Conservation (phyloP, 2,888 invertebrate species). For the Venustoraphidia nigricollis region DNA sequence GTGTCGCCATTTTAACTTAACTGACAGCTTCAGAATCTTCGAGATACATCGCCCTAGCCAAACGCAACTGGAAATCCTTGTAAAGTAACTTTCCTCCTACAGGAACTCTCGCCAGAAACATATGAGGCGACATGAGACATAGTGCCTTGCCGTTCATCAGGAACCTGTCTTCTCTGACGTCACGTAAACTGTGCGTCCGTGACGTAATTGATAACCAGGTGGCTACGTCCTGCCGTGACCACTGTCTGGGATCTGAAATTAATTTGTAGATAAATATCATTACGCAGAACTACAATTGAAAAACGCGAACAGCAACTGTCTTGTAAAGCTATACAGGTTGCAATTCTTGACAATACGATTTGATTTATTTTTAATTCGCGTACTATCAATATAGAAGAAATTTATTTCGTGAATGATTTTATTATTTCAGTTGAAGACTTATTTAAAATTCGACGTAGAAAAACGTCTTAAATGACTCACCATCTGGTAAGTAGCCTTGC, state of each 20-base stretch:
- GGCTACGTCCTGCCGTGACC: slow-evolving; percentile 54
- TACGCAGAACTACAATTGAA: no score
- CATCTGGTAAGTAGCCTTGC: no score
- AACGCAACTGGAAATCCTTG: slow-evolving; percentile 51
- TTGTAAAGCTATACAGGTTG: no score
- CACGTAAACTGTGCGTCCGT: slow-evolving; percentile 37
- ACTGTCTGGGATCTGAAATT: slow-evolving; percentile 50
- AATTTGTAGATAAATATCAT: slow-evolving; percentile 9
- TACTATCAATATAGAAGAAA: no score
- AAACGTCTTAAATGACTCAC: no score
- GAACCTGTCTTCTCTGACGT: slow-evolving; percentile 43
- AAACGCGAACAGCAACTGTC: no score
- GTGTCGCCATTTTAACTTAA: no score
- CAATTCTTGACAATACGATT: no score
- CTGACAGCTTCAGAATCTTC: slow-evolving; percentile 18
- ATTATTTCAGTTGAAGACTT: no score
- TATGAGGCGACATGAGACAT: slow-evolving; percentile 59
- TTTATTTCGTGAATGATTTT: no score
- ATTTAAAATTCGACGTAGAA: no score
- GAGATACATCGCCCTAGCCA: slow-evolving; percentile 48
- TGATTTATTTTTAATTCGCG: no score
- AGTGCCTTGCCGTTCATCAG: slow-evolving; percentile 70
- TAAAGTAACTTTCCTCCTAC: slow-evolving; percentile 49
- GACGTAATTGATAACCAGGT: slow-evolving; percentile 47
- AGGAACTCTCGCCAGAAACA: slow-evolving; percentile 58